Evolutionary conservation across 2,888 invertebrate genomes (phyloP), one percentile per base, ranked within the genome.

Genomic region (Lochmaea crataegi): DNA sequence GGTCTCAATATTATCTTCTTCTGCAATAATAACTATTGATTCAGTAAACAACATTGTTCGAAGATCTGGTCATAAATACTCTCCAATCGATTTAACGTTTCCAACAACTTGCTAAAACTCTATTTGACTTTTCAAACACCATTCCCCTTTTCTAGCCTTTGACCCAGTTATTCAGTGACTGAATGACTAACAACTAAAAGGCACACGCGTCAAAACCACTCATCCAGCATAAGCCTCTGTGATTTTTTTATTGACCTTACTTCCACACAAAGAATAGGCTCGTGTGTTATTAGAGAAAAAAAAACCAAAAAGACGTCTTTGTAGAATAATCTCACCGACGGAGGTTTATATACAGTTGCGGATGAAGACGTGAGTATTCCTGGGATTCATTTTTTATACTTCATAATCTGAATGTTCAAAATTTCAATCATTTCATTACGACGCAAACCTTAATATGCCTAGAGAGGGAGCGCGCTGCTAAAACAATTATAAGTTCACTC

Each of bases 171-270:
- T 58, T 22, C 58, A 58, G 14, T 58, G 58, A 58, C 58, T 58
- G 58, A 3, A 58, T 58, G 58, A 26, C 58, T 58, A 26, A 14
- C 22, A 58, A 26, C 22, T 22, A 58, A 58, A 58, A 58, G 26
- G 58, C 58, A 22, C 22, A 26, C 26, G 58, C 26, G 58, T 58
- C 58, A 58, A 12, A 58, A 16, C 32, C 58, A 58, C 58, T 58
- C 58, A 26, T 58, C 58, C 26, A 14, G 26, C 26, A 58, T 22
- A 26, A 58, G 58, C 58, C n/a, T 14, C 12, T 22, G 58, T 58
- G 58, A 58, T 58, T 58, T 58, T 58, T 58, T 58, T 58, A 58
- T 58, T 26, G 58, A 26, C 32, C 58, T 58, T 58, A 14, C n/a
- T 12, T 58, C 32, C 4, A 14, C 58, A 58, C 58, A 58, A 58